Percentiles rank a stretch among this genome's conserved stretches.
phyloP scores from a whole-genome alignment of 1,140 invertebrate species.

The Camponotus vicinus region DNA sequence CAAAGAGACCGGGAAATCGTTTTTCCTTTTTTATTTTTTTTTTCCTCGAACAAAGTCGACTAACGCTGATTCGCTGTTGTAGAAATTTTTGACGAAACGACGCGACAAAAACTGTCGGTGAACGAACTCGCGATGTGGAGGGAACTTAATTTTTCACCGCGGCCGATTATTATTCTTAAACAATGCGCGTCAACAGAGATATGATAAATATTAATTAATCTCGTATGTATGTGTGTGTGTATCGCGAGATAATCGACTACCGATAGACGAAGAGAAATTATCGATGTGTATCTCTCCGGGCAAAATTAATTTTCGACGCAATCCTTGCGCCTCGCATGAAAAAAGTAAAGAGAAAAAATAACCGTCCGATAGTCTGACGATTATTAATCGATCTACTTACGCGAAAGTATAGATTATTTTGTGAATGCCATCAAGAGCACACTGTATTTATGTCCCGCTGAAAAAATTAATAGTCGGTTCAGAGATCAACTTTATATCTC shows the following conservation, averaged over 20 bases:
- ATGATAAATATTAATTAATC: slow-evolving; percentile 56
- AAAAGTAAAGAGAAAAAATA: slow-evolving; percentile 38
- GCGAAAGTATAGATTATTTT: slow-evolving; percentile 39
- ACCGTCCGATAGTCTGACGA: slow-evolving; percentile 40
- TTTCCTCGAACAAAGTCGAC: slow-evolving; percentile 16
- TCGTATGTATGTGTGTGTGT: slow-evolving; percentile 13
- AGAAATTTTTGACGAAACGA: slow-evolving; percentile 23
- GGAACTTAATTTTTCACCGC: slow-evolving; percentile 32
- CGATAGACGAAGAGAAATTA: slow-evolving; percentile 56
- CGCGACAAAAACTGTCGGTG: slow-evolving; percentile 5
- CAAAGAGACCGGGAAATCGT: slow-evolving; percentile 22
- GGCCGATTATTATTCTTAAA: slow-evolving; percentile 50
- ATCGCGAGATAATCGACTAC: slow-evolving; percentile 44
- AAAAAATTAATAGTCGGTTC: slow-evolving; percentile 43
- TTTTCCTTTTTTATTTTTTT: not conserved
- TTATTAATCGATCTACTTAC: slow-evolving; percentile 53
- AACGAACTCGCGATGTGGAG: not conserved
- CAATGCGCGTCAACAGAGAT: slow-evolving; percentile 13
- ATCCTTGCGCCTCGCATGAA: not conserved
- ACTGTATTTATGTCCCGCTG: slow-evolving; percentile 12
- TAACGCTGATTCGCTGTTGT: not conserved
- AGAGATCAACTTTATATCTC: not conserved
- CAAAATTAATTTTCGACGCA: slow-evolving; percentile 48
- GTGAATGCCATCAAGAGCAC: slow-evolving; percentile 39
- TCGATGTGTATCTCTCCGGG: slow-evolving; percentile 6